Base-by-base conservation (phyloP, 2,888 invertebrate genomes). In the Phanerotoma sp. region DNA sequence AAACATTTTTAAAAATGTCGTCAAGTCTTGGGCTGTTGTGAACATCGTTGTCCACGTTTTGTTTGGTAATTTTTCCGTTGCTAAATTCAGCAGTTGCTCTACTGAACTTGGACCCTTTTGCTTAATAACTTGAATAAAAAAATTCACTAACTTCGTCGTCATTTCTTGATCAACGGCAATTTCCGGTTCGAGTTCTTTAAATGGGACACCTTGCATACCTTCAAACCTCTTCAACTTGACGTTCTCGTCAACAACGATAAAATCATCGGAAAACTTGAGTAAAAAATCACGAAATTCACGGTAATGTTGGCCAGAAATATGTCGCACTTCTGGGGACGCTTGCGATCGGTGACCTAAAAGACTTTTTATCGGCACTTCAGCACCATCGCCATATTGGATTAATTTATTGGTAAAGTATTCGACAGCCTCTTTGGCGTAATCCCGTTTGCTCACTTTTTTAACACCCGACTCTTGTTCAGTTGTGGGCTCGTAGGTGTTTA, bases 331-430 rank as follows among this genome's bases (percentile, higher is more conserved):
- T 13, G 94, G 93, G 57, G 96, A 92, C 18, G 98, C 98, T 79
- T 93, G 96, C 63, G 94, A 94, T 62, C 96, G 86, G 80, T 98
- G 98, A 1, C 98, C 98, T 58, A 98, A 84, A 62, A 99, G 84
- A 78, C 96, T 96, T 77, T 93, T 93, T 66, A 98, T 94, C 4
- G 96, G 97, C 63, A 99, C 94, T 82, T 98, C 97, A 3, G 96
- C 93, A 51, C 91, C 93, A 62, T 92, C 88, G 56, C 98, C 96
- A 78, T 98, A 96, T 79, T 97, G 93, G 62, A 92, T 83, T 79
- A 99, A 86, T 81, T 97, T 96, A 74, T 90, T 87, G 52, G 93
- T 91, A 80, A 99, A 99, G 81, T 97, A 99, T 74, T 96, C 93
- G 70, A 97, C 96, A 54, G 99, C 97, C 80, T 97, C 97, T 72